Evolutionary conservation across 2,113 vertebrate genomes (phyloP), one percentile per base, ranked within the genome.

Genomic region (Antechinus flavipes): DNA sequence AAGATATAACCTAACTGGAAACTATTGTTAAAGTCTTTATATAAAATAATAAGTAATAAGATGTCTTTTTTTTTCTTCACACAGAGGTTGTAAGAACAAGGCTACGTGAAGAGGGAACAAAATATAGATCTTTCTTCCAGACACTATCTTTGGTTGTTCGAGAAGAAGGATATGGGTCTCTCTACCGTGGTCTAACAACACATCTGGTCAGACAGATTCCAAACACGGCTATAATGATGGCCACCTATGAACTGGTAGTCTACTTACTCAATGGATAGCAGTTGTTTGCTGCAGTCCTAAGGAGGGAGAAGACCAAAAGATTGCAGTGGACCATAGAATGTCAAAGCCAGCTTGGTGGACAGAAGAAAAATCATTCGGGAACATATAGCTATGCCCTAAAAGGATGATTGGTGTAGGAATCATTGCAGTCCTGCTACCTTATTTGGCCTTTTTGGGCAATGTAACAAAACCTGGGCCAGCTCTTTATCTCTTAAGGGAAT

Each of bases 161-260:
- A 95, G 99, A 99, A 98, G 99, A 99, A 98, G 99, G 99, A 47
- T 99, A 99, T 96, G 98, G 99, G 46, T 99, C 99, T 11, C 99
- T 99, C 55, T 99, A 99, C 98, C 99, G 99, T 91, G 99, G 99
- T 96, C 99, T 99, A 93, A 99, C 99, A 89, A 99, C 99, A 3
- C 99, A 99, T 90, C 99, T 99, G 61, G 98, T 99, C 98, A 99
- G 99, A 98, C 99, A 99, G 98, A 99, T 99, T 97, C 99, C 99
- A 96, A 99, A 99, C 98, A 99, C 99, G 0, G 99, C 99, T 97
- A 99, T 99, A 97, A 99, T 99, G 99, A 99, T 99, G 99, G 99
- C 99, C 98, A 99, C 99, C 96, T 99, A 99, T 92, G 99, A 99
- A 98, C 97, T 99, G 97, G 99, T 99, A 97, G 99, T 99, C 96